A percentile compares a stretch with the other conserved stretches of the same genome.
Evolutionary conservation across 92 coral and sea anemone species (phyloP).

Genomic region (Zoanthus gigantus): DNA sequence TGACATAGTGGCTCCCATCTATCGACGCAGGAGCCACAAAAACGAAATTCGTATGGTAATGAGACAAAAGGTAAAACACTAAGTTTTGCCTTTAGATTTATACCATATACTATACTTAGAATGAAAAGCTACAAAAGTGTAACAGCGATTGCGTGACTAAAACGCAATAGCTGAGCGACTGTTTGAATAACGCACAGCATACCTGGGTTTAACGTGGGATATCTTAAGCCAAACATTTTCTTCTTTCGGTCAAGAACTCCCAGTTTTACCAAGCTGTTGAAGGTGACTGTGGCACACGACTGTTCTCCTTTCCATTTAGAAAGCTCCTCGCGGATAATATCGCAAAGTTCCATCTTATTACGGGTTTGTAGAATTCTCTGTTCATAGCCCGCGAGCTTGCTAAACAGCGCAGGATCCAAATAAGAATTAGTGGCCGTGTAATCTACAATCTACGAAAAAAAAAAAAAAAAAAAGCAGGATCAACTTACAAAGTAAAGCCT

Average conservation of each 20-base stretch:
- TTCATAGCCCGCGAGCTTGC: conserved; percentile 62
- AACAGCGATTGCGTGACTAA: neutral
- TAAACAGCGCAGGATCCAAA: conserved; percentile 69
- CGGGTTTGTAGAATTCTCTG: conserved; percentile 40
- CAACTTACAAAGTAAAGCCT: too few species aligned
- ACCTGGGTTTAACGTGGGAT: conserved; percentile 78
- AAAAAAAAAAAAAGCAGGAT: neutral
- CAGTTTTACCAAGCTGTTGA: conserved; percentile 72
- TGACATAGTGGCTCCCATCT: too few species aligned
- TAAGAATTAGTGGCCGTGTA: conserved; percentile 68
- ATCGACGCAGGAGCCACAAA: too few species aligned
- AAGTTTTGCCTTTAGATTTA: too few species aligned
- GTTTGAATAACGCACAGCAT: conserved; percentile 4
- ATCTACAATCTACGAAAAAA: conserved; percentile 42
- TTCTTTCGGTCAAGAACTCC: conserved; percentile 75
- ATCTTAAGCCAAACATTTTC: conserved; percentile 62
- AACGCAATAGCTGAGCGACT: neutral
- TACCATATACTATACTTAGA: too few species aligned
- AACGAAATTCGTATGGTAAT: too few species aligned
- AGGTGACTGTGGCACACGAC: conserved; percentile 65
- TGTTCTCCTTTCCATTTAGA: conserved; percentile 44
- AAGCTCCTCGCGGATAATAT: conserved; percentile 60
- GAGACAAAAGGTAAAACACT: too few species aligned
- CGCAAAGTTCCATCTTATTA: conserved; percentile 57
- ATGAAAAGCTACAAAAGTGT: too few species aligned